Conservation (phyloP, 1,140 invertebrate species). For the Magallana gigas region DNA sequence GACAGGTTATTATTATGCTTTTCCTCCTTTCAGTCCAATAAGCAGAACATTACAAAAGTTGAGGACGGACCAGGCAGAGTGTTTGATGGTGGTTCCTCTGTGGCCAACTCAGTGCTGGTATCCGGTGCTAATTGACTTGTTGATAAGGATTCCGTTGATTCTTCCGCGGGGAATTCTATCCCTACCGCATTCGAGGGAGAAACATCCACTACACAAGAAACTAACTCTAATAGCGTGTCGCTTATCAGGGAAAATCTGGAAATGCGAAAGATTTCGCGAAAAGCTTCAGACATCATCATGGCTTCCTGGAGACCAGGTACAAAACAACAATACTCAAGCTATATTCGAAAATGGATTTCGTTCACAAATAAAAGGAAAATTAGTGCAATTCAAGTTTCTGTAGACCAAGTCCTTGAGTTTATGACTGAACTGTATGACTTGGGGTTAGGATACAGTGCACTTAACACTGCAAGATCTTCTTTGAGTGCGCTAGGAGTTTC, state of each 20-base stretch:
- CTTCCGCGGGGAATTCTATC: conserved; percentile 19
- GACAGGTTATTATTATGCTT: conserved; percentile 12
- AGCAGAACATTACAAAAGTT: conserved; percentile 53
- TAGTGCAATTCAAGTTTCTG: conserved; percentile 54
- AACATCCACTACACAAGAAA: too few relatives aligned
- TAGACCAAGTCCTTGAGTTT: conserved; percentile 52
- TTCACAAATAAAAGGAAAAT: conserved; percentile 56
- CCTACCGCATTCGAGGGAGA: too few relatives aligned
- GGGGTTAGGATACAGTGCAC: conserved; percentile 46
- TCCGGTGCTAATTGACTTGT: conserved; percentile 34
- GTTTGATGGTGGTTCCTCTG: conserved; percentile 52
- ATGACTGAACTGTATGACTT: conserved; percentile 48
- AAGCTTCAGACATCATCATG: background rate
- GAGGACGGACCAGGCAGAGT: conserved; percentile 40
- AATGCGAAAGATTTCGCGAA: conserved; percentile 38
- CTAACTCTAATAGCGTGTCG: background rate
- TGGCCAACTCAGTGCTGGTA: conserved; percentile 47
- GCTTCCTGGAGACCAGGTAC: conserved; percentile 46
- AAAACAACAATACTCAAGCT: conserved; percentile 55
- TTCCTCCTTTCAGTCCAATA: too few relatives aligned
- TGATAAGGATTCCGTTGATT: conserved; percentile 45
- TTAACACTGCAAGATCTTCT: conserved; percentile 58
- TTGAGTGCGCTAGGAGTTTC: conserved; percentile 46
- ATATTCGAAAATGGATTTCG: conserved; percentile 48
- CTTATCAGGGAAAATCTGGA: too few relatives aligned